Base-by-base conservation (phyloP, 2,888 invertebrate species). In the Dascillus cervinus region DNA sequence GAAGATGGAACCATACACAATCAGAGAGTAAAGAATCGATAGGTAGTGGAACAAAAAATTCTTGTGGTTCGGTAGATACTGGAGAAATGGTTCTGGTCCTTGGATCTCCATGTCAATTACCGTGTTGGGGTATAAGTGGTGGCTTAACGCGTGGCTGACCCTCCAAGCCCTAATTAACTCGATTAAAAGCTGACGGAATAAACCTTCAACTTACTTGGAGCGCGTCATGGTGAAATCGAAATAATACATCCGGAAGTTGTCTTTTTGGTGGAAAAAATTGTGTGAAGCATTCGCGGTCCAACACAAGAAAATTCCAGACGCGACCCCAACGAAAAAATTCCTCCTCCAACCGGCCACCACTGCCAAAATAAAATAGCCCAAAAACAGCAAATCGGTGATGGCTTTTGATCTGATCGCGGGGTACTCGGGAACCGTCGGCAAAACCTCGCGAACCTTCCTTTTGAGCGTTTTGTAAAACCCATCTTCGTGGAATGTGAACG, bases 71-170 rank as follows among this genome's bases (percentile, higher is more conserved):
- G 85, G 82, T 28, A 81, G 56, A 67, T 75, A 86, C 22, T 73
- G 69, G 19, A 79, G 53, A 13, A 41, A 44, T 0, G 86, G 86
- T 52, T 84, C 82, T 20, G 77, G 64, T 29, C 70, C 63, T 27
- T 79, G 76, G 10, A 87, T 65, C 56, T 87, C 84, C 39, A 78
- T 64, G 61, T 87, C 88, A 59, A 77, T 72, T 3, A 79, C 60
- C 0, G 85, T 82, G 55, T 88, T 87, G 0, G 87, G 75, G 53
- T 77, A 85, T 17, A 80, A 64, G 53, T 88, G 87, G 58, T 88
- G 87, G 13, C 84, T 85, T 26, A 88, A 56, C 0, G 69, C 78
- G 50, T 88, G 87, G 0, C 78, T 78, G 23, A 87, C 73, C 36
- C 86, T 69, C 73, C 83, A 86, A 38, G 82, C 77, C 44, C 75